Conservation (phyloP, 2,113 vertebrate genomes). For the Bufo gargarizans region DNA sequence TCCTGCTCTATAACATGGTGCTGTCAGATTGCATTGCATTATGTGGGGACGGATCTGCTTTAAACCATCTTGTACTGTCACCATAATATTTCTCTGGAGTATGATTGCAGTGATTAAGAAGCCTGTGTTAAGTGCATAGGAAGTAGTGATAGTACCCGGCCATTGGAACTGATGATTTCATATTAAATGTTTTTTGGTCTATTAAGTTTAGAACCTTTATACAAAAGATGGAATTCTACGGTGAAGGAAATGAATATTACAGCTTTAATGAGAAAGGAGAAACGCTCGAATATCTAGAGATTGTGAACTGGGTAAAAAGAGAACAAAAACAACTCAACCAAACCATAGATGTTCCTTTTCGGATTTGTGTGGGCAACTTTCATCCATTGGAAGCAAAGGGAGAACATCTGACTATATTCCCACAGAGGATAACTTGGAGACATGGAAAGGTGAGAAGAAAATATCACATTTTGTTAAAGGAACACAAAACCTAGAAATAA, state of each 20-base stretch:
- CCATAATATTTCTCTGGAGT: too few relatives aligned
- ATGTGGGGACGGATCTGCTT: too few relatives aligned
- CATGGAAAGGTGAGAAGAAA: background rate
- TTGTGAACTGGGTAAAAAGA: background rate
- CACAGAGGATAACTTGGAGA: background rate
- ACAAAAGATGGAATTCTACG: background rate
- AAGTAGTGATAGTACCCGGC: background rate
- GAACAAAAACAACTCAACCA: background rate
- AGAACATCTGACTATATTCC: background rate
- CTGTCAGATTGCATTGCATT: too few relatives aligned
- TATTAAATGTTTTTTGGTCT: background rate
- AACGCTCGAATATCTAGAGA: background rate
- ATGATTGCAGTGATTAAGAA: too few relatives aligned
- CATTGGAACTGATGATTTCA: background rate
- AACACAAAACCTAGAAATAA: too few relatives aligned
- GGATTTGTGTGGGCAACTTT: background rate
- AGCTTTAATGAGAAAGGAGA: background rate
- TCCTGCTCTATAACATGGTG: too few relatives aligned
- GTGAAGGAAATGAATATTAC: background rate
- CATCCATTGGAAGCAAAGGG: background rate
- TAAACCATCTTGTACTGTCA: too few relatives aligned
- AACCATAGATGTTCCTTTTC: background rate
- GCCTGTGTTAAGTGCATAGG: too few relatives aligned
- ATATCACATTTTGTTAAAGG: too few relatives aligned
- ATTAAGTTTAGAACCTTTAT: background rate